Evolutionary conservation across 2,797 vertebrate species (phyloP).

Genomic region (Onychomys leucogaster): DNA sequence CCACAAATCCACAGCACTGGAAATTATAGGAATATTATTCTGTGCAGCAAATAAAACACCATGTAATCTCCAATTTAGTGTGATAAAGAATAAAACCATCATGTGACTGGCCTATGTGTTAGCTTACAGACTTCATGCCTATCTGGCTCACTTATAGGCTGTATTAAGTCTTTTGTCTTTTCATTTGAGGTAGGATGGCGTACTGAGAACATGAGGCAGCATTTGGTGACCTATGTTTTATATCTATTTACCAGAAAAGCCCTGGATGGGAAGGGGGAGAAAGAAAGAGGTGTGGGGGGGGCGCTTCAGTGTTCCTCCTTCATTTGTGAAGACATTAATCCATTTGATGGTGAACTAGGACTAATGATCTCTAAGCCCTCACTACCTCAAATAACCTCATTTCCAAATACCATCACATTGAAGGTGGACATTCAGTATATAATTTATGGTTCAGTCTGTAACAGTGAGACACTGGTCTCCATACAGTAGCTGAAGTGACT

Average conservation of each 20-base stretch:
- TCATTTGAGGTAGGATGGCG: background rate
- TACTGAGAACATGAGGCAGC: background rate
- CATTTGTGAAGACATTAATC: background rate
- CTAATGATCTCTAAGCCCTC: background rate
- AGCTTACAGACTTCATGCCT: background rate
- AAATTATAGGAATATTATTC: slow-evolving; percentile 8
- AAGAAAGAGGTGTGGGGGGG: too few species aligned
- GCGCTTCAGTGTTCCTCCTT: background rate
- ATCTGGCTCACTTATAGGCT: background rate
- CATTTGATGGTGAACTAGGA: background rate
- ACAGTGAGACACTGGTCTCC: background rate
- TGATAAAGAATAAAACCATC: background rate
- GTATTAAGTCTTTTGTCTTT: background rate
- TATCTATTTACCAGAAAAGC: background rate
- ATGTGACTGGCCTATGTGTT: background rate
- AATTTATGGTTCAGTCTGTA: background rate
- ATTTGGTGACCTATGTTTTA: background rate
- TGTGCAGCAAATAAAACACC: background rate
- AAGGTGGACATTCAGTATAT: background rate
- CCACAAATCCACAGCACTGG: background rate
- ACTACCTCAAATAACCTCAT: background rate
- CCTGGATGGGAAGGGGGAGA: background rate
- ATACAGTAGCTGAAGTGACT: background rate
- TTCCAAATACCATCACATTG: background rate
- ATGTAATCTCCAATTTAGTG: background rate